These are phyloP conservation scores for Ochropacha duplaris DNA, from an alignment of 2,888 invertebrate species.

Conservation along the genomic window DNA sequence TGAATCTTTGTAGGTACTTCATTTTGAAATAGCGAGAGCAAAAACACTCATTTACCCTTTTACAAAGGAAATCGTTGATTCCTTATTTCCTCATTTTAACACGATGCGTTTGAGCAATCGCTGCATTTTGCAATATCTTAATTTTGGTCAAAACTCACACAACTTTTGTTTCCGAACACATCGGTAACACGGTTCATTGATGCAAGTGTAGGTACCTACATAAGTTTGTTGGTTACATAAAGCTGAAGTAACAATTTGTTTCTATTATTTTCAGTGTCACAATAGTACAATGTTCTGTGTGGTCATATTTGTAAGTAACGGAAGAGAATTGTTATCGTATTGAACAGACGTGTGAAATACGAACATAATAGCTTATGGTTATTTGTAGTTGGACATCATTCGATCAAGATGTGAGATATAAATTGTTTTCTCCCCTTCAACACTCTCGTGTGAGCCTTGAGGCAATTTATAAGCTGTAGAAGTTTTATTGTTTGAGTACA, in stretches of 20 bases:
- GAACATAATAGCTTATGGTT: not conserved
- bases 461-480: too few relatives aligned
- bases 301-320: not conserved
- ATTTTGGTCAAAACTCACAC: constrained; percentile 23
- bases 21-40: not conserved
- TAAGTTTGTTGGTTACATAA: constrained; percentile 13
- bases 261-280: constrained; percentile 4
- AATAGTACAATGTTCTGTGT: not conserved
- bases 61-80: constrained; percentile 39
- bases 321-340: constrained; percentile 12
- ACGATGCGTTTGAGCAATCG: constrained; percentile 42
- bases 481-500: not conserved
- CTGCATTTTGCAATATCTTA: constrained; percentile 36
- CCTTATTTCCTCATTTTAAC: constrained; percentile 43
- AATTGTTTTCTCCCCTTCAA: too few relatives aligned
- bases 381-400: not conserved
- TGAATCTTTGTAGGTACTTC: too few relatives aligned
- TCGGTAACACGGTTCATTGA: constrained; percentile 39
- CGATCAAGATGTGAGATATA: not conserved
- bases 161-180: constrained; percentile 31
- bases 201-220: constrained; percentile 33
- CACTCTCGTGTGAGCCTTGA: too few relatives aligned
- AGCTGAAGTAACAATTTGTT: not conserved
- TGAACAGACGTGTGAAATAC: not conserved
- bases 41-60: not conserved